Base-by-base conservation (phyloP, 2,797 vertebrate genomes). In the Protonibea diacanthus region DNA sequence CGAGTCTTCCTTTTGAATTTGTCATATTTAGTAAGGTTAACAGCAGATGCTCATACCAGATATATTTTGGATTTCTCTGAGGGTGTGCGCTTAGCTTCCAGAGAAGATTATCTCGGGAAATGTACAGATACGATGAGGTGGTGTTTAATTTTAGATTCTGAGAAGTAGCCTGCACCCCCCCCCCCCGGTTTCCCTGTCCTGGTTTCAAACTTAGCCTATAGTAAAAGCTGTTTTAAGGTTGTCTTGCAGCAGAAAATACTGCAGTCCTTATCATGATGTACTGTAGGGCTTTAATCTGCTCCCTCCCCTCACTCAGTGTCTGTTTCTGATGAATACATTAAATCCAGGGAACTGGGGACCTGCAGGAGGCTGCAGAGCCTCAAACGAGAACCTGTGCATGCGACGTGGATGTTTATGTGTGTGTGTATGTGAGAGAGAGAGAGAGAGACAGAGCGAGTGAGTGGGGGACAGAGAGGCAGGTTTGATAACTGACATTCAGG, bases 1-100 rank as follows among this genome's bases (percentile, higher is more conserved):
- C 23, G 42, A 93, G 93, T 93, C 93, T 94, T 94, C 94, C 93
- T 85, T 90, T 85, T 60, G 52, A 86, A 89, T 83, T 74, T 49
- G 52, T 84, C 78, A 78, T 64, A 69, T 65, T 77, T 67, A 86
- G 55, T 70, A 74, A 74, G 67, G 65, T 84, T 55, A 84, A 82
- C 59, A 57, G 73, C 49, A 69, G 38, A 84, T 20, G 55, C 60
- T 81, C 62, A 80, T 49, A 74, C 44, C 47, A 53, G 72, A 83
- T 21, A 59, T 42, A 21, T 65, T 62, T 62, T 83, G 20, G 69
- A 76, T 82, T 82, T 47, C 74, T 82, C 80, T 74, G 15, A 56
- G 6, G 47, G 29, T 56, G 40, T 62, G 33, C 9, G 59, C 25
- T 72, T 15, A 23, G 60, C 44, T 55, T 66, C 82, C 42, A 53